Percentiles rank a stretch among this genome's conserved stretches.
phyloP scores from a whole-genome alignment of 2,888 invertebrate genomes.

The Rhagonycha lutea region DNA sequence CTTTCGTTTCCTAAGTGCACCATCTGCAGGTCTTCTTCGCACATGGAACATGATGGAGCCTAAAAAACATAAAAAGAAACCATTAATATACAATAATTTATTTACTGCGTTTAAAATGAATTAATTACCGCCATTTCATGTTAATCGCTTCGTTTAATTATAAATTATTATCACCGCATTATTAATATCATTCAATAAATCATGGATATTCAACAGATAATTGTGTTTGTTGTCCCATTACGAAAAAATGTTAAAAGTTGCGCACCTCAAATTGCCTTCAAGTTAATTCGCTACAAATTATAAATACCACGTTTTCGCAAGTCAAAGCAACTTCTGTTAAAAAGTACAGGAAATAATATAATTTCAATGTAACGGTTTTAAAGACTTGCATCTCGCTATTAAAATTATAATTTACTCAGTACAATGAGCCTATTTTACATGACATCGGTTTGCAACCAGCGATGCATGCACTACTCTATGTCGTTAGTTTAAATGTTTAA shows the following conservation, averaged over 20 bases:
- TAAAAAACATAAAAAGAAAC: slow-evolving; percentile 51
- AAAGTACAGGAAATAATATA: slow-evolving; percentile 2
- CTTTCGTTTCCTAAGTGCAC: slow-evolving; percentile 88
- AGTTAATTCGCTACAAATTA: background rate
- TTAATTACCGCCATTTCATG: background rate
- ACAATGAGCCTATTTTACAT: background rate
- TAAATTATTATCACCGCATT: background rate
- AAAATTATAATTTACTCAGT: background rate
- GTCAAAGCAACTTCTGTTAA: background rate
- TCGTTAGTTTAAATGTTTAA: background rate
- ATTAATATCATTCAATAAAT: background rate
- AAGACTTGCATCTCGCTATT: background rate
- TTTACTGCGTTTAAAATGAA: background rate
- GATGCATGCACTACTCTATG: background rate
- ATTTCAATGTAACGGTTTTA: background rate
- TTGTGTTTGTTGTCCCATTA: background rate
- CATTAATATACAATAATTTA: slow-evolving; percentile 11
- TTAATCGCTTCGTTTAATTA: background rate
- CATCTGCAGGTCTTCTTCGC: slow-evolving; percentile 87
- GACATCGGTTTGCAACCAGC: background rate
- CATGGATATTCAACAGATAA: background rate
- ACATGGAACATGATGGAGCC: slow-evolving; percentile 98
- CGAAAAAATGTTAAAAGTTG: background rate
- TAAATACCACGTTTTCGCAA: background rate
- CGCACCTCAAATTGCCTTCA: background rate